These are phyloP conservation scores for Heliconius nattereri DNA, from an alignment of 1,140 invertebrate genomes.

Conservation along the genomic window DNA sequence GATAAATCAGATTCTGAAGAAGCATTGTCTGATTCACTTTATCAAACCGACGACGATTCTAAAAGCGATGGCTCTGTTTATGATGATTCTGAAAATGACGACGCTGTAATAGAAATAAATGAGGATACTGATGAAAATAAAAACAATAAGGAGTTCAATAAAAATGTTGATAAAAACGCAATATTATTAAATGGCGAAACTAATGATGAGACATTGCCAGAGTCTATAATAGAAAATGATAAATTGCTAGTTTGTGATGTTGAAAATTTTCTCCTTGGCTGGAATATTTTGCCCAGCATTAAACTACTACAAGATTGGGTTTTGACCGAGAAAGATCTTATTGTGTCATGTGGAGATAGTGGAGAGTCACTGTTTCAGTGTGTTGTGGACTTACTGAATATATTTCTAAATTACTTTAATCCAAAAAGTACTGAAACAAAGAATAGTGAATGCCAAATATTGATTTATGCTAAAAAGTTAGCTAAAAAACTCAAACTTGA, in stretches of 20 bases:
- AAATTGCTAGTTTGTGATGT: slow-evolving; percentile 47
- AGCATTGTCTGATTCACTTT: slow-evolving; percentile 66
- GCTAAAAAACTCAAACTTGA: slow-evolving; percentile 77
- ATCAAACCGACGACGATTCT: slow-evolving; percentile 69
- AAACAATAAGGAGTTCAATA: slow-evolving; percentile 20
- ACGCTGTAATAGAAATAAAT: slow-evolving; percentile 37
- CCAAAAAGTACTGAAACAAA: slow-evolving; percentile 50
- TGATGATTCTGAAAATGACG: slow-evolving; percentile 53
- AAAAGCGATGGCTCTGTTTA: slow-evolving; percentile 60
- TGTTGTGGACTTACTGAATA: slow-evolving; percentile 77
- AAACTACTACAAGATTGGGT: slow-evolving; percentile 76
- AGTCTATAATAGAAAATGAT: slow-evolving; percentile 20
- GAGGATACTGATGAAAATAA: slow-evolving; percentile 29
- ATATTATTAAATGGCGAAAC: slow-evolving; percentile 23
- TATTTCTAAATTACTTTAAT: slow-evolving; percentile 70
- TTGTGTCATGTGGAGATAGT: slow-evolving; percentile 76
- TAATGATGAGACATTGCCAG: slow-evolving; percentile 18
- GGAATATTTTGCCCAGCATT: slow-evolving; percentile 72
- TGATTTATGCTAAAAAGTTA: slow-evolving; percentile 59
- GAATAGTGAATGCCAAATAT: slow-evolving; percentile 52
- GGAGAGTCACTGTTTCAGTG: slow-evolving; percentile 76
- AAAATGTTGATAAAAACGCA: slow-evolving; percentile 29
- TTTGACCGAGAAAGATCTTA: slow-evolving; percentile 75
- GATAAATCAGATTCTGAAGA: slow-evolving; percentile 66
- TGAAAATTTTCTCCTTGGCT: slow-evolving; percentile 68